Base-by-base conservation (phyloP, 2,888 invertebrate species). In the Ashinkailepas kermadecensis region DNA sequence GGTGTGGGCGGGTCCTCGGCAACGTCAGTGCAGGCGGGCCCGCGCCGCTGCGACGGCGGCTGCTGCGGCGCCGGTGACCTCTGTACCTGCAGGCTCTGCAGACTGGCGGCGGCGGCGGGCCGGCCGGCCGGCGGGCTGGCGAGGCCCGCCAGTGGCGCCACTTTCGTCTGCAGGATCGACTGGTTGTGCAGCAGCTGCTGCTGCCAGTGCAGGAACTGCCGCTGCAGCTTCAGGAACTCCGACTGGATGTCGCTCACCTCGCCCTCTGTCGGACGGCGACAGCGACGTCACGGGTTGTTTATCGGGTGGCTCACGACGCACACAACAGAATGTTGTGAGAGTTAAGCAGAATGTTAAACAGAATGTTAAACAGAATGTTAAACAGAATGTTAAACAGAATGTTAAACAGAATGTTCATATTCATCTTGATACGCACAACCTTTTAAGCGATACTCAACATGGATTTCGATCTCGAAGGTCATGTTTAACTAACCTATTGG, bases 111-210 rank as follows among this genome's bases (percentile, higher is more conserved):
- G 79, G 81, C 67, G 59, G 82, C 23, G 21, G 78, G 81, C 78
- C 58, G 67, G 39, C 12, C 58, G 59, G 81, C 23, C 11, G 78
- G 81, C 78, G 39, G 67, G 39, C 12, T 39, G 81, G 81, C 64
- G 79, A 82, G 23, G 81, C 62, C 39, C 8, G 84, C 84, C 11
- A 84, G 81, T 1, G 84, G 84, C 13, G 83, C 84, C 70, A 84
- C 84, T 56, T 83, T 65, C 78, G 81, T 82, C 81, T 84, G 84
- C n/a, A 84, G 74, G 7, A 84, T 81, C 59, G 83, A 83, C 78
- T 84, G 84, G 81, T 84, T 84, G 54, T 84, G 84, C 62, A 84
- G 80, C 23, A 84, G 81, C 80, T 84, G 83, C n/a, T 84, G 82
- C 67, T 83, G 83, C 83, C 83, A 83, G 54, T 83, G 82, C 82